A percentile compares a stretch with the other conserved stretches of the same genome.
phyloP scores from a whole-genome alignment of 2,113 vertebrate genomes.

The Notiomystis cincta region DNA sequence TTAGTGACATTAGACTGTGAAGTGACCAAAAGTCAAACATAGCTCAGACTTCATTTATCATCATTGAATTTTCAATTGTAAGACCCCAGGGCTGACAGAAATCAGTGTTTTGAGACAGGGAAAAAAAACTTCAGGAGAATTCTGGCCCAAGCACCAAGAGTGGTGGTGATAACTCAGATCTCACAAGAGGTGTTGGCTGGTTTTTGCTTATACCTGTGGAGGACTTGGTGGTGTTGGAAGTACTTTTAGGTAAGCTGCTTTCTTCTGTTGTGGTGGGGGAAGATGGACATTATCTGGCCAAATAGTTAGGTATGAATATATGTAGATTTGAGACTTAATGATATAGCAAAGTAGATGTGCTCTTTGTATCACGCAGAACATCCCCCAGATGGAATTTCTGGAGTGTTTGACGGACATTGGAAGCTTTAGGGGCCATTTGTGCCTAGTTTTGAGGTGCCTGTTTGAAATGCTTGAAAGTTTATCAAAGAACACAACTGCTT shows the following conservation, averaged over 20 bases:
- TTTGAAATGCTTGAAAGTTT: slow-evolving; percentile 61
- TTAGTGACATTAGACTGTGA: slow-evolving; percentile 8
- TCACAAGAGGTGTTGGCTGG: slow-evolving; percentile 13
- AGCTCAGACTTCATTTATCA: neutral
- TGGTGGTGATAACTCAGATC: neutral
- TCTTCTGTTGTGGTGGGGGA: slow-evolving; percentile 33
- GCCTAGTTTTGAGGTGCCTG: slow-evolving; percentile 62
- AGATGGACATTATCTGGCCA: slow-evolving; percentile 49
- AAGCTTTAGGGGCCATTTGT: slow-evolving; percentile 40
- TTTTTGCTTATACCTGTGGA: slow-evolving; percentile 29
- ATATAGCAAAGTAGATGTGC: slow-evolving; percentile 44
- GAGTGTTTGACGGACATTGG: slow-evolving; percentile 16
- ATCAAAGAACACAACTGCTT: slow-evolving; percentile 29
- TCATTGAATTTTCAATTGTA: neutral
- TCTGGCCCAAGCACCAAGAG: neutral
- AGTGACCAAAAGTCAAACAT: neutral
- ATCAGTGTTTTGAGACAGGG: neutral
- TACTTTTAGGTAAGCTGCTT: slow-evolving; percentile 43
- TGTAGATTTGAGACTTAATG: slow-evolving; percentile 51
- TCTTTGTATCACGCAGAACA: slow-evolving; percentile 57
- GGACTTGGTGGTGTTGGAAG: slow-evolving; percentile 1
- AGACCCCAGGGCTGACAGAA: neutral
- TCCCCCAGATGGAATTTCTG: slow-evolving; percentile 35
- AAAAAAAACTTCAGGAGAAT: neutral
- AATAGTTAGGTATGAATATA: slow-evolving; percentile 47